Base-by-base conservation (phyloP, 2,113 vertebrate species). In the Poeciliopsis prolifica region DNA sequence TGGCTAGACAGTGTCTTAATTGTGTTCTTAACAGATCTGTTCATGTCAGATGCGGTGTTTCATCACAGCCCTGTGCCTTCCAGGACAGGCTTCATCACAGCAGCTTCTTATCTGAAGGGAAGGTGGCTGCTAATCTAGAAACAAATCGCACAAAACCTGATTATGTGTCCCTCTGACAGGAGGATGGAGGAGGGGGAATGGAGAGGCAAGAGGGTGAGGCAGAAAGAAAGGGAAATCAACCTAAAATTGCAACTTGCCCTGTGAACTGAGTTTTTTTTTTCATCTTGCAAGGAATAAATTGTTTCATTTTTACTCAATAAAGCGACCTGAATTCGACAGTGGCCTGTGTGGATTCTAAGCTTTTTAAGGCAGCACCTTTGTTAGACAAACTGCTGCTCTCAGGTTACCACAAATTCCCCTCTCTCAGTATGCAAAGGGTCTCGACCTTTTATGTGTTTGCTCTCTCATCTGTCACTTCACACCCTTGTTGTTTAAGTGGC, bases 41-140 rank as follows among this genome's bases (percentile, higher is more conserved):
- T 64, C 81, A 44, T 81, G 88, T 83, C 81, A 87, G 89, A 90
- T 89, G 87, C 77, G 86, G 73, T 60, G 79, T 89, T 89, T 87
- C 88, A 89, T 91, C 90, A 80, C 82, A 83, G 72, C 66, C 79
- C 75, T 84, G 87, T 68, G 79, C 78, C 85, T 91, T 82, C 63
- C 0, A 70, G 80, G 79, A 84, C 83, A 86, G 87, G 81, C 78
- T 75, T 90, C 90, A 90, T 90, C 89, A 33, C 75, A 12, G 17
- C 67, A 66, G 84, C 64, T 68, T 75, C 84, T 91, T 90, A 90
- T 92, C 89, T 74, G 78, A 80, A n/a, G 61, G 35, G 85, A 87
- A 89, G 91, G 89, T 91, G 83, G 87, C 64, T 75, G 87, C 85
- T 93, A 91, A 93, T 92, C 90, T 90, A 71, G 82, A 86, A 69